Evolutionary conservation across 2,797 vertebrate species (phyloP).

Genomic region (Enoplosus armatus): DNA sequence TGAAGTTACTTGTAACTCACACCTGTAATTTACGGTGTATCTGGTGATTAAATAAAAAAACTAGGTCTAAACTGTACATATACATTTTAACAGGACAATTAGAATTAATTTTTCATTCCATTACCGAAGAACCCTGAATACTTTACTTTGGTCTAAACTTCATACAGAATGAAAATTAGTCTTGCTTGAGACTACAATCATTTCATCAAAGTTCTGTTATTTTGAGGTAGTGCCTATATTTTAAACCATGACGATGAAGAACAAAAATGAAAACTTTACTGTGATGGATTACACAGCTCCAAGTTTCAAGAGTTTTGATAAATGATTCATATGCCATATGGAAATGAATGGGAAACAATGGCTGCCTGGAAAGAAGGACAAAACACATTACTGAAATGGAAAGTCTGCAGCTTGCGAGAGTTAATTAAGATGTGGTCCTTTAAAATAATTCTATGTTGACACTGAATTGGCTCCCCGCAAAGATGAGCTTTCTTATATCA

Average conservation of each 20-base stretch:
- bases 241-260: not conserved
- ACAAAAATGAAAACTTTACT: not conserved
- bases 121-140: not conserved
- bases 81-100: not conserved
- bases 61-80: not conserved
- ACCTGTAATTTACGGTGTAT: not conserved
- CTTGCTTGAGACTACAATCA: not conserved
- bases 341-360: slow-evolving; percentile 2
- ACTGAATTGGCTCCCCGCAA: not conserved
- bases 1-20: not conserved
- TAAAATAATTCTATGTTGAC: not conserved
- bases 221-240: not conserved
- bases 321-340: not conserved
- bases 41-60: not conserved
- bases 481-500: not conserved
- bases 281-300: not conserved
- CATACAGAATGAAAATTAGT: not conserved
- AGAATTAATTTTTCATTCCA: too few species aligned
- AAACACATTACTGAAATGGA: not conserved
- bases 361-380: not conserved
- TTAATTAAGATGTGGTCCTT: not conserved
- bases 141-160: not conserved
- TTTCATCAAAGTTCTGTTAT: not conserved
- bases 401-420: not conserved
- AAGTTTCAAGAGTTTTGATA: not conserved